Evolutionary conservation across 2,888 invertebrate species (phyloP).

Genomic region (Abrostola triplasia): DNA sequence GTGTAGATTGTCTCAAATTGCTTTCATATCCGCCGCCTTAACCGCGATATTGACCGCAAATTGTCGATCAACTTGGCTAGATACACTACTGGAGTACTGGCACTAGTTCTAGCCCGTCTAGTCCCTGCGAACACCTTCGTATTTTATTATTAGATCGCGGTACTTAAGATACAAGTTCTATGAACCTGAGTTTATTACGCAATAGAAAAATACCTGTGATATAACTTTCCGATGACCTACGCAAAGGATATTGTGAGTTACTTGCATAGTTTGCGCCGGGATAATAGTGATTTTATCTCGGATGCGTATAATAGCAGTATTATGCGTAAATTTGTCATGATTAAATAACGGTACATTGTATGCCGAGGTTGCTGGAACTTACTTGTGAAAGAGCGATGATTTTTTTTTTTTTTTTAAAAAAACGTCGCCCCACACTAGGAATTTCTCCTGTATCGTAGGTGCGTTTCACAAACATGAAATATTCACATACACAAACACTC

Average conservation of each 20-base stretch:
- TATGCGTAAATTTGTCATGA: constrained; percentile 1
- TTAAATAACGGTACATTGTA: neutral
- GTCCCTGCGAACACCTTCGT: constrained; percentile 45
- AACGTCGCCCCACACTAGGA: too few relatives aligned
- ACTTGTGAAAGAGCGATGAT: neutral
- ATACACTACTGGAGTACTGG: constrained; percentile 35
- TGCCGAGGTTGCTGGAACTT: neutral
- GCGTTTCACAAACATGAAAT: too few relatives aligned
- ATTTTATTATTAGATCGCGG: constrained; percentile 54
- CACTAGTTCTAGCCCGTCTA: constrained; percentile 34
- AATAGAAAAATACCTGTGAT: constrained; percentile 46
- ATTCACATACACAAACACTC: too few relatives aligned
- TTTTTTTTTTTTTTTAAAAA: neutral
- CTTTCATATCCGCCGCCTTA: constrained; percentile 68
- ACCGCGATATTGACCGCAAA: constrained; percentile 68
- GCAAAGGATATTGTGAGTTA: constrained; percentile 22
- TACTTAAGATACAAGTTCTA: constrained; percentile 49
- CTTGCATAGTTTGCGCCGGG: constrained; percentile 7
- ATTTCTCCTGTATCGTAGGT: too few relatives aligned
- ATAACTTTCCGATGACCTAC: constrained; percentile 32
- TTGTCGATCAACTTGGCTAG: constrained; percentile 56
- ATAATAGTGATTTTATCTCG: neutral
- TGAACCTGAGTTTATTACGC: constrained; percentile 52
- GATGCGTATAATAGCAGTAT: constrained; percentile 2
- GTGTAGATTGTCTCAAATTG: constrained; percentile 63